Conservation (phyloP, 2,888 invertebrate species). For the Erebia epiphron region DNA sequence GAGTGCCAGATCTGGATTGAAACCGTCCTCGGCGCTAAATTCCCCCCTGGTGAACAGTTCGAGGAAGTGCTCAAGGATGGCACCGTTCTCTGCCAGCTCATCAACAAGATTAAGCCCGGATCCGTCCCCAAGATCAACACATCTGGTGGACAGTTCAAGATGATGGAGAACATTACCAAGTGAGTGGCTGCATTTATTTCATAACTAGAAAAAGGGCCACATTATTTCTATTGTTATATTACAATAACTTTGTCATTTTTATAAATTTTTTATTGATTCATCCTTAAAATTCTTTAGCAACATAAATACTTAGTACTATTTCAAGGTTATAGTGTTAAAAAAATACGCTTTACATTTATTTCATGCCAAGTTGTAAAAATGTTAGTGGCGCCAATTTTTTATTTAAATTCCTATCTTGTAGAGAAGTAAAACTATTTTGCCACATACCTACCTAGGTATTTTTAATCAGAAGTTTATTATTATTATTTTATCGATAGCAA, state of each 20-base stretch:
- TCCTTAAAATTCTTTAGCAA: not conserved
- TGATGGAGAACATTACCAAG: constrained; percentile 99
- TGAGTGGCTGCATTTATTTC: constrained; percentile 72
- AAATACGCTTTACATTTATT: not conserved
- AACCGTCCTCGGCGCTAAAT: constrained; percentile 91
- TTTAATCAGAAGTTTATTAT: too few species aligned
- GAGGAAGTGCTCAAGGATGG: constrained; percentile 97
- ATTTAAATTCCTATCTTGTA: not conserved
- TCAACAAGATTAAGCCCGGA: constrained; percentile 96
- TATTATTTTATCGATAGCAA: not conserved
- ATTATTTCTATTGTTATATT: too few species aligned
- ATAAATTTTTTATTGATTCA: not conserved
- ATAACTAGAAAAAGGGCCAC: too few species aligned
- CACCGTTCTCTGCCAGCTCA: constrained; percentile 94
- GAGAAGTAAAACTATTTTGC: not conserved
- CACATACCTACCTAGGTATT: not conserved
- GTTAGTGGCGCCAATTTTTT: not conserved
- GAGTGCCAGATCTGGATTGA: constrained; percentile 98
- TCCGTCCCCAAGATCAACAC: constrained; percentile 95
- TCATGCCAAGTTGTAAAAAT: not conserved
- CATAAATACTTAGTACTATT: not conserved
- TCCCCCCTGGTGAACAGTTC: constrained; percentile 90
- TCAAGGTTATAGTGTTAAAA: not conserved
- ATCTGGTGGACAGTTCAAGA: constrained; percentile 98
- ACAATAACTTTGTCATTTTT: too few species aligned